phyloP scores from a whole-genome alignment of 2,797 vertebrate genomes.

The Megalops cyprinoides region DNA sequence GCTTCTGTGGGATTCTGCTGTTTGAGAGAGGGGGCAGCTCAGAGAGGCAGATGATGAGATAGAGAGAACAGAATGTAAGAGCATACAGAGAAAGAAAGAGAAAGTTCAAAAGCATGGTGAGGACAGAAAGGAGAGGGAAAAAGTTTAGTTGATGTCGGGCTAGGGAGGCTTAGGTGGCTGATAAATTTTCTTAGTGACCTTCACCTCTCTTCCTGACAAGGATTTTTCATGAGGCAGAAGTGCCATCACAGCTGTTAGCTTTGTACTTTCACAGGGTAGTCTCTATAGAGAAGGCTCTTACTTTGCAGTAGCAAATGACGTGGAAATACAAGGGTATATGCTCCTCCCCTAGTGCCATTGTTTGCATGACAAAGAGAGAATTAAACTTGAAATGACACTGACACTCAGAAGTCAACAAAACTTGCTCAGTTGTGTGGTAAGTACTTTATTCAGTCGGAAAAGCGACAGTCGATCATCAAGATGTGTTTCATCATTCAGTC shows the following conservation, averaged over 20 bases:
- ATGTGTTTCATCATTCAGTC: not conserved
- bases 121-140: not conserved
- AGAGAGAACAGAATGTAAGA: not conserved
- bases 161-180: not conserved
- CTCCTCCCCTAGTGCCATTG: not conserved
- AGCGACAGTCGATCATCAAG: not conserved
- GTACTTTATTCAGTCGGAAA: not conserved
- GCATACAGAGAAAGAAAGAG: not conserved
- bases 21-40: conserved; percentile 26
- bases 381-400: not conserved
- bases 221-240: not conserved
- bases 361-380: not conserved
- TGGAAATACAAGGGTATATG: not conserved
- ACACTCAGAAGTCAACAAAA: not conserved
- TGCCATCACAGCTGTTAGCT: not conserved
- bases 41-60: conserved; percentile 28
- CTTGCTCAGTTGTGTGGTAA: not conserved
- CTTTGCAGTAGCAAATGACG: not conserved
- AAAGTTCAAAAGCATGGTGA: not conserved
- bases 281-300: not conserved
- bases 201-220: too few relatives aligned
- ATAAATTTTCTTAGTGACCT: conserved; percentile 7
- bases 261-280: not conserved
- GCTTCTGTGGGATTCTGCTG: conserved; percentile 26
- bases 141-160: not conserved